Base-by-base conservation (phyloP, 2,113 vertebrate species). In the Perccottus glenii region DNA sequence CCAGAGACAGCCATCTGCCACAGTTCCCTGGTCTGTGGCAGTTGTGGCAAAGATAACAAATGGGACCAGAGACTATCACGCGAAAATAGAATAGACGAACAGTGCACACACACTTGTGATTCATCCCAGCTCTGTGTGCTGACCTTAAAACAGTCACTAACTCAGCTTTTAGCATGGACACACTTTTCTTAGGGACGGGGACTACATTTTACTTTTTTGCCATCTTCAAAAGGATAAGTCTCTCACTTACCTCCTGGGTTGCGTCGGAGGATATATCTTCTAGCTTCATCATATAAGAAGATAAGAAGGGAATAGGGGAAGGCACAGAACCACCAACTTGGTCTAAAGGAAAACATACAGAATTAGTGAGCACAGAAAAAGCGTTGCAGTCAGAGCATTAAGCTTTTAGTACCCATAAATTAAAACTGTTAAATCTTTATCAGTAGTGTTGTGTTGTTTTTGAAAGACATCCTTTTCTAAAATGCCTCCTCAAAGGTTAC, bases 311-410 rank as follows among this genome's bases (percentile, higher is more conserved):
- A 90, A 65, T 93, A 93, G 14, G 93, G 93, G 77, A 94, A 89
- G 69, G 91, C 93, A 66, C 93, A 94, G 85, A 94, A 93, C 93
- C 93, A 94, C 93, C 93, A 94, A 9, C 47, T 70, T 49, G 92
- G 92, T 73, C 93, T 94, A 52, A 75, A 36, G 36, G 14, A 46
- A 14, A 14, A 46, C 38, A 40, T 40, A 40, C 5, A 40, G 8
- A 40, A 40, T 40, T 40, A 6, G 38, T 40, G 8, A 40, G 63
- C 53, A 48, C 53, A 52, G 63, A 36, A 51, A 69, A 59, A 70
- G 68, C 49, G 49, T 60, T 10, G 3, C 59, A 33, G 49, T n/a
- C 1, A 4, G 38, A 59, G 42, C 67, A 60, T 45, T 5, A 43
- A 5, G 11, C 48, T 15, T 60, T 46, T 48, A 47, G 10, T 11